These are phyloP conservation scores for Nyctibius grandis DNA, from an alignment of 2,797 vertebrate genomes.

Conservation along the genomic window DNA sequence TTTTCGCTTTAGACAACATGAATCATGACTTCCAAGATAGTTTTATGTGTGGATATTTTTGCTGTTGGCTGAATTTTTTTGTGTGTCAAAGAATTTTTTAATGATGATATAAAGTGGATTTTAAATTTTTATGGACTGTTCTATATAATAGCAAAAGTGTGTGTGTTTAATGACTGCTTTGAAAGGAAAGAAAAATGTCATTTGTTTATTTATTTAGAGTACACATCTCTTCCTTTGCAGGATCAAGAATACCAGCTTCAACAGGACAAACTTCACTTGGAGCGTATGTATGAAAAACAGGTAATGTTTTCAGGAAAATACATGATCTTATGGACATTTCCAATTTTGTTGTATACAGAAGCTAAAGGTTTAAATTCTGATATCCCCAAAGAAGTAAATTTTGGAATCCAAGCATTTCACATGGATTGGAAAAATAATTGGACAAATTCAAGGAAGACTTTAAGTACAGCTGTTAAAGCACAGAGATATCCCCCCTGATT, in stretches of 20 bases:
- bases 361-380: background rate
- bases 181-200: background rate
- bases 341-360: background rate
- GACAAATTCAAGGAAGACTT: background rate
- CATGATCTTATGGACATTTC: background rate
- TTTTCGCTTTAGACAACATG: background rate
- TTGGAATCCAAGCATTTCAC: background rate
- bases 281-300: constrained; percentile 82
- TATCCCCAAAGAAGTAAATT: background rate
- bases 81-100: background rate
- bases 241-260: constrained; percentile 84
- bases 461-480: background rate
- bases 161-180: background rate
- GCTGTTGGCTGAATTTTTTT: background rate
- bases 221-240: constrained; percentile 69
- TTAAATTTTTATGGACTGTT: background rate
- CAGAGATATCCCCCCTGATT: background rate
- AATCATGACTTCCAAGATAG: background rate
- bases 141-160: background rate
- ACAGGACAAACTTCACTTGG: constrained; percentile 81
- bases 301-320: constrained; percentile 65
- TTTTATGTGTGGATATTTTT: background rate
- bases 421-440: background rate
- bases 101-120: background rate
- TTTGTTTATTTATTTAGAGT: background rate